Evolutionary conservation across 2,797 vertebrate genomes (phyloP).

Genomic region (Clarias fuscus): DNA sequence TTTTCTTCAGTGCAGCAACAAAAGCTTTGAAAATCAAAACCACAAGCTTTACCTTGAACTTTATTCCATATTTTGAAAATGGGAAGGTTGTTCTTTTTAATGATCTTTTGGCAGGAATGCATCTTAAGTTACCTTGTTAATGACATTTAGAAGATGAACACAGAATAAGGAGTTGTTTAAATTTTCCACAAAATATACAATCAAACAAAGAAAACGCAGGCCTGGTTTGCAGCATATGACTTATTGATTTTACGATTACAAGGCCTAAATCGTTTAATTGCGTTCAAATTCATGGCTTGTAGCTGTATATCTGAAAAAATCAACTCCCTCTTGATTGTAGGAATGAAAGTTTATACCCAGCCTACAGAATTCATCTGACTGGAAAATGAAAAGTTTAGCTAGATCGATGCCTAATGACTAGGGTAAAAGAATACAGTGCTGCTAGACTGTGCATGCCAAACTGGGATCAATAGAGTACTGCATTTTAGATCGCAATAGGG

Average conservation of each 20-base stretch:
- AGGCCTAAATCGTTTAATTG: slow-evolving; percentile 60
- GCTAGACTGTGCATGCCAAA: slow-evolving; percentile 71
- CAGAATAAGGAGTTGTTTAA: slow-evolving; percentile 51
- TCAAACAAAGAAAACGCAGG: slow-evolving; percentile 54
- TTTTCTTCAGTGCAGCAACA: slow-evolving; percentile 67
- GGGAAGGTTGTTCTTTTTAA: slow-evolving; percentile 65
- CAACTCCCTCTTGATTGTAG: slow-evolving; percentile 55
- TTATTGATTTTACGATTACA: slow-evolving; percentile 59
- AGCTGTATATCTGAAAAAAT: slow-evolving; percentile 51
- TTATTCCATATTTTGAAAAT: slow-evolving; percentile 71
- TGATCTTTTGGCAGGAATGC: slow-evolving; percentile 57
- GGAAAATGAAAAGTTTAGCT: slow-evolving; percentile 68
- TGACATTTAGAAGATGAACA: slow-evolving; percentile 56
- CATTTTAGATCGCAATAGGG: slow-evolving; percentile 74
- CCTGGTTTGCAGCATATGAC: slow-evolving; percentile 59
- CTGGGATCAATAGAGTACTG: slow-evolving; percentile 73
- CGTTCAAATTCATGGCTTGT: slow-evolving; percentile 64
- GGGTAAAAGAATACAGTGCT: slow-evolving; percentile 75
- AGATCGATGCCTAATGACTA: slow-evolving; percentile 78
- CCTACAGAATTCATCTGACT: slow-evolving; percentile 66
- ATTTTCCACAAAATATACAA: slow-evolving; percentile 46
- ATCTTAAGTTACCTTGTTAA: slow-evolving; percentile 60
- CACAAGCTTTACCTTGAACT: slow-evolving; percentile 72
- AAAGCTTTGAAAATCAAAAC: slow-evolving; percentile 70
- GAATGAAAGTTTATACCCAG: slow-evolving; percentile 62